Percentiles rank a stretch among this genome's conserved stretches.
phyloP scores from a whole-genome alignment of 2,113 vertebrate genomes.

The Oxyura jamaicensis region DNA sequence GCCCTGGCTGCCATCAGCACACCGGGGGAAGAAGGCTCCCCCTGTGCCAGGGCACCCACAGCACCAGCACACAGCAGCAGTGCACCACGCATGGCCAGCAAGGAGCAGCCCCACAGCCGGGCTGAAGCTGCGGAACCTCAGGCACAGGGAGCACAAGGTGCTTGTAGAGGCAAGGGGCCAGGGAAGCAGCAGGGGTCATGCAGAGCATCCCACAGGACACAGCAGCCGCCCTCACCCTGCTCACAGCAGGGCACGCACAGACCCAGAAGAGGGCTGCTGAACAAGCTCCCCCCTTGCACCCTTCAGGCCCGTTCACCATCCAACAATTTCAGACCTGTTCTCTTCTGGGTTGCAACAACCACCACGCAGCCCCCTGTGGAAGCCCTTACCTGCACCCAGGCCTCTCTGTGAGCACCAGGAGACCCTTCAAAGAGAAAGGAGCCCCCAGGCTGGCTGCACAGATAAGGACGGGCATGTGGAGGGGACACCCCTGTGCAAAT shows the following conservation, averaged over 20 bases:
- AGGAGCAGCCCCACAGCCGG: not conserved
- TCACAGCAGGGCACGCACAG: not conserved
- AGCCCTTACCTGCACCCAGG: not conserved
- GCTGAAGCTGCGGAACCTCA: rapidly evolving
- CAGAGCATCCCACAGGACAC: not conserved
- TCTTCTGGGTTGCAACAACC: rapidly evolving
- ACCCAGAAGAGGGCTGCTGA: too few species aligned
- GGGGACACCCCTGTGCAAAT: not conserved
- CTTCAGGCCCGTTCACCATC: not conserved
- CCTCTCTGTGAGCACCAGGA: rapidly evolving
- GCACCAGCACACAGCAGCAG: rapidly evolving
- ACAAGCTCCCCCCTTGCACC: not conserved
- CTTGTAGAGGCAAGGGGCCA: rapidly evolving
- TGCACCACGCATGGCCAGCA: rapidly evolving
- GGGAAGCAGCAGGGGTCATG: not conserved
- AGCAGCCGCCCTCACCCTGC: not conserved
- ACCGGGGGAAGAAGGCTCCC: rapidly evolving
- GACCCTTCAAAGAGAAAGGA: rapidly evolving
- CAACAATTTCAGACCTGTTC: rapidly evolving
- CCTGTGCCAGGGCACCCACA: not conserved
- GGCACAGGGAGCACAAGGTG: rapidly evolving
- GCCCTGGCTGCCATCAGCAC: rapidly evolving
- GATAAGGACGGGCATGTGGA: rapidly evolving
- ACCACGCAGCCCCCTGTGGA: rapidly evolving
- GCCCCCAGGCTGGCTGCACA: rapidly evolving